phyloP scores from a whole-genome alignment of 2,888 invertebrate genomes.

The Drosophila birchii region DNA sequence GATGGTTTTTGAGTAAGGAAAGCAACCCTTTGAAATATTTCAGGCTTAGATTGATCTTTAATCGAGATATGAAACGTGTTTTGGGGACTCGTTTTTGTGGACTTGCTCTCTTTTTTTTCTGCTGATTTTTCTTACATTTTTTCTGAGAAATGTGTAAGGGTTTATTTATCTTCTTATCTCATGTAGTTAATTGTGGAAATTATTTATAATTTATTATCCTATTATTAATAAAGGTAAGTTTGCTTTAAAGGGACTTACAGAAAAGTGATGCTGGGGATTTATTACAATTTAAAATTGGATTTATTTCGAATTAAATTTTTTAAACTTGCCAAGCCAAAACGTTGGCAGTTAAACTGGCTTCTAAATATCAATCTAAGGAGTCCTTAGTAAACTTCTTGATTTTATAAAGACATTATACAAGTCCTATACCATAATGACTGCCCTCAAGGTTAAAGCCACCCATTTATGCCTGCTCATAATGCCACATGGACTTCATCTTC shows the following conservation, averaged over 20 bases:
- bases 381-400: background rate
- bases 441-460: background rate
- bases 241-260: background rate
- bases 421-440: background rate
- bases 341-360: background rate
- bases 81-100: background rate
- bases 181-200: background rate
- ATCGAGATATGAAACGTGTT: conserved; percentile 13
- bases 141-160: too few species aligned
- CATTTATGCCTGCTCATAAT: conserved; percentile 1
- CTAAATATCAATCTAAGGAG: background rate
- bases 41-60: conserved; percentile 14
- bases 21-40: conserved; percentile 15
- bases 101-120: background rate
- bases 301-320: too few species aligned
- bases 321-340: background rate
- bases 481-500: conserved; percentile 13
- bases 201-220: background rate
- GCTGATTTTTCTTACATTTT: background rate
- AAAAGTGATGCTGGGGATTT: background rate
- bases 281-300: background rate
- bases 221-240: background rate
- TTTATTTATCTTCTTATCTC: background rate
- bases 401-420: background rate
- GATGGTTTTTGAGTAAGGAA: background rate